Evolutionary conservation across 2,888 invertebrate species (phyloP), one percentile per base, ranked within the genome.

Genomic region (Callinectes sapidus): DNA sequence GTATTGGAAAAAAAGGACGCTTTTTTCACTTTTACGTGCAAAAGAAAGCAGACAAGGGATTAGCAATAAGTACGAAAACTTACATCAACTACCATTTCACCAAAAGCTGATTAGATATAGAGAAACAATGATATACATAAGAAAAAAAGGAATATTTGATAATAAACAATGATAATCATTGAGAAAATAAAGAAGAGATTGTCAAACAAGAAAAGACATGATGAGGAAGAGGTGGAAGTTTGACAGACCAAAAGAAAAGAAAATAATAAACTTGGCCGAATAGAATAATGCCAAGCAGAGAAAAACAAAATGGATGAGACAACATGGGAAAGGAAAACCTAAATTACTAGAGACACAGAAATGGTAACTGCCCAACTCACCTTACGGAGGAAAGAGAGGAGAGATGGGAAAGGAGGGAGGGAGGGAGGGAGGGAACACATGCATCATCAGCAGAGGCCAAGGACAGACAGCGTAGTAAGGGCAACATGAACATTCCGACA

Each of bases 401-500:
- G 81, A 35, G 77, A 8, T 2, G 48, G 54, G 32, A 1, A 16
- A 35, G 81, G 23, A 6, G 81, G 81, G 10, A 10, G 10, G 16
- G 77, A 32, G 77, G 61, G 35, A 48, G 66, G 35, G 6, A 0
- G 1, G 39, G 42, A 61, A 42, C 8, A 66, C 66, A 23, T 35
- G 39, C 66, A 35, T n/a, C 71, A 35, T 48, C 48, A 35, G 16
- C 89, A 89, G 16, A 39, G 71, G 71, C 89, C 35, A 18, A 42
- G 18, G 48, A 71, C 54, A 54, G 28, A 87, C 23, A 66, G n/a
- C 42, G 48, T 32, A 55, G 48, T 32, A 55, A 77, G 61, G 85
- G 39, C 23, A 90, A 90, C 42, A 77, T 89, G 71, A 66, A 90
- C 71, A 90, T 81, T 48, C 14, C 32, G 61, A 66, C 61, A 55